Percentiles rank a stretch among this genome's conserved stretches.
Conservation (phyloP, 2,797 vertebrate species). For the Enteromius unitaeniatus region DNA sequence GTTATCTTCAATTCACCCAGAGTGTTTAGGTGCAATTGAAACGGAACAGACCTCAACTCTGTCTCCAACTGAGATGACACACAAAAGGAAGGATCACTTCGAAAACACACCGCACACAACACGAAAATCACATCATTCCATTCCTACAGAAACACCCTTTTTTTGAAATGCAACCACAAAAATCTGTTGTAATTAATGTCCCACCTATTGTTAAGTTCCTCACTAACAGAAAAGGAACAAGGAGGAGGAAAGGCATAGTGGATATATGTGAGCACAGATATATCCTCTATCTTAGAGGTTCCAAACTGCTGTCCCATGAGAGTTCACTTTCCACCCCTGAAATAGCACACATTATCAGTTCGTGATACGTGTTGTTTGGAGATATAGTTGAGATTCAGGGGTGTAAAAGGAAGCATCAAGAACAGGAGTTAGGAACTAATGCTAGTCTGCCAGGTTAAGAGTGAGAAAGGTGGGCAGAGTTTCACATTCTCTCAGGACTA, state of each 20-base stretch:
- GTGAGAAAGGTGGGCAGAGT: constrained; percentile 23
- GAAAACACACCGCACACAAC: constrained; percentile 31
- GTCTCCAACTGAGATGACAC: constrained; percentile 13
- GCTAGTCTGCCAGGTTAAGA: constrained; percentile 26
- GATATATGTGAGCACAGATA: constrained; percentile 49
- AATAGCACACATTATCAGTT: neutral
- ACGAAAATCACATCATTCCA: neutral
- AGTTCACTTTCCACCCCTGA: constrained; percentile 11
- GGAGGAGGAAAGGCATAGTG: constrained; percentile 15
- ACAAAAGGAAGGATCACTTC: constrained; percentile 25
- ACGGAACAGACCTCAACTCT: constrained; percentile 25
- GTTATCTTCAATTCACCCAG: constrained; percentile 33
- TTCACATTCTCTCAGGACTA: constrained; percentile 40
- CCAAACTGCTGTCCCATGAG: constrained; percentile 56
- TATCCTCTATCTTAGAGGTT: constrained; percentile 59
- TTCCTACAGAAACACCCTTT: constrained; percentile 57
- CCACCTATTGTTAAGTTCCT: neutral
- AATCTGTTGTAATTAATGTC: constrained; percentile 65
- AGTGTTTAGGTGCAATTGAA: constrained; percentile 18
- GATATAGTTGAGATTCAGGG: neutral
- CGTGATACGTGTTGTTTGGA: neutral
- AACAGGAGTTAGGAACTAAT: constrained; percentile 40
- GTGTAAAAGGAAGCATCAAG: neutral
- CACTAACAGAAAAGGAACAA: constrained; percentile 59
- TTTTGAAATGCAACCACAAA: constrained; percentile 29